phyloP scores from a whole-genome alignment of 2,113 vertebrate species.

The Haliaeetus leucogaster region DNA sequence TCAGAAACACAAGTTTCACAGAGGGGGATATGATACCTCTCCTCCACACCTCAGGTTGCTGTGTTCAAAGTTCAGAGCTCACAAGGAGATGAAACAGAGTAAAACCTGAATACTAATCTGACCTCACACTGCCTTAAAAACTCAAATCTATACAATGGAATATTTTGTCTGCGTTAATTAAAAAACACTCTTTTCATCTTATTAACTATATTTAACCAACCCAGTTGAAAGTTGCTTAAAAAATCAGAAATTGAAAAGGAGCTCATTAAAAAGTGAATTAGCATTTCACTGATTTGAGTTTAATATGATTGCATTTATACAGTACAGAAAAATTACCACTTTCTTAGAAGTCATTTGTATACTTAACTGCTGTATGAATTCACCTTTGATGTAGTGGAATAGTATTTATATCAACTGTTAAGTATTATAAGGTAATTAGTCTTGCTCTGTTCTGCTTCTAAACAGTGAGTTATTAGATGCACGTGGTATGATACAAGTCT shows the following conservation, averaged over 20 bases:
- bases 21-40: neutral
- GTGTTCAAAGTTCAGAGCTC: neutral
- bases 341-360: constrained; percentile 50
- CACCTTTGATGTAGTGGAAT: constrained; percentile 21
- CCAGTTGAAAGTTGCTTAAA: constrained; percentile 36
- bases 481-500: neutral
- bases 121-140: neutral
- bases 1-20: neutral
- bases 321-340: constrained; percentile 37
- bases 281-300: constrained; percentile 41
- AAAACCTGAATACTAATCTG: neutral
- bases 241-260: constrained; percentile 36
- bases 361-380: constrained; percentile 24
- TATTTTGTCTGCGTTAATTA: constrained; percentile 46
- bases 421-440: constrained; percentile 15
- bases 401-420: constrained; percentile 23
- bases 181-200: neutral
- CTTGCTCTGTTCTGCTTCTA: neutral
- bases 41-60: neutral
- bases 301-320: constrained; percentile 46
- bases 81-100: neutral
- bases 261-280: constrained; percentile 58
- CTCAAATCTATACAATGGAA: neutral
- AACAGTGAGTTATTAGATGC: neutral
- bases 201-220: constrained; percentile 44